Evolutionary conservation across 2,888 invertebrate genomes (phyloP), one percentile per base, ranked within the genome.

Genomic region (Chrysotoxum bicinctum): DNA sequence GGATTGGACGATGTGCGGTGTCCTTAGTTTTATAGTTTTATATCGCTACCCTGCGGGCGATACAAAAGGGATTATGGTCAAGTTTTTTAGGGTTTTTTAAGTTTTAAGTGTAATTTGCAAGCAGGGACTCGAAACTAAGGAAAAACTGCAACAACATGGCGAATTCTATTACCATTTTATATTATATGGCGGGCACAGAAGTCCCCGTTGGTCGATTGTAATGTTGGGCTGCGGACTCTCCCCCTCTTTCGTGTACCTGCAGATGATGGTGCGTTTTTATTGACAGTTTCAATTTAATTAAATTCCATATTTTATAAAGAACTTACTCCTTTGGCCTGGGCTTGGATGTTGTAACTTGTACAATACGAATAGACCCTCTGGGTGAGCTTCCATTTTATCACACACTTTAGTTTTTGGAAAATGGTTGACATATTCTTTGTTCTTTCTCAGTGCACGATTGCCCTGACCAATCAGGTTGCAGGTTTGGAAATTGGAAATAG

Each of bases 1-100:
- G 62, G 80, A 85, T 85, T 85, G 85, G 85, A 84, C 75, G 68
- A 26, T 54, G 54, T 30, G 48, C 12, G 50, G 73, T 62, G 50
- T 80, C 80, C 72, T 85, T 74, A 76, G 70, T 73, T 76, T 62
- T 72, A 75, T 72, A 70, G 70, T 45, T 54, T 32, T 45, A 50
- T 66, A 66, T 83, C 72, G 78, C 68, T 69, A 50, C 50, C 79
- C 84, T 48, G 84, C 52, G 75, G 84, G 79, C 75, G 68, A 75
- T 60, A 79, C 48, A 66, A 66, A 75, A 79, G 66, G 84, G 84
- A 84, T 84, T 79, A 66, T 66, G 66, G n/a, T 66, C 35, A 66
- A 66, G 35, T 66, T 84, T 76, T 76, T 58, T 64, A 8, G 7
- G 30, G 37, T 72, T 76, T 76, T 72, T 7, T 30, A 26, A 43